Evolutionary conservation across 1,140 invertebrate genomes (phyloP).

Genomic region (Formica selysi): DNA sequence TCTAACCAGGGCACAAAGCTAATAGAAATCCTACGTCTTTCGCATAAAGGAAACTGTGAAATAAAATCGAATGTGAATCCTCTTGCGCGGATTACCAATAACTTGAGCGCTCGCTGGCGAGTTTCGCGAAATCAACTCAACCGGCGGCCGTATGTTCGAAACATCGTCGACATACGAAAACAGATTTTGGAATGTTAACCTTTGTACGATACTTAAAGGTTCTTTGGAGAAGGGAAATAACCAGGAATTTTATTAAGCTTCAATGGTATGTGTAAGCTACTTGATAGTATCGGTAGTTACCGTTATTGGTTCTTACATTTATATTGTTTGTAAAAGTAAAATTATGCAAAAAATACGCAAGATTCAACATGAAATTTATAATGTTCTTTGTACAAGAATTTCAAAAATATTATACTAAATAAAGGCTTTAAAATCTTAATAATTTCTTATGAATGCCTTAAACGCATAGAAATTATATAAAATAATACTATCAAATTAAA

Average conservation of each 20-base stretch:
- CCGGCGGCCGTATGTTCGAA: slow-evolving; percentile 33
- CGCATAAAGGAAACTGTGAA: slow-evolving; percentile 79
- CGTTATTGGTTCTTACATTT: not conserved
- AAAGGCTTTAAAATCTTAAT: not conserved
- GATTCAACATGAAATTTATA: too few relatives aligned
- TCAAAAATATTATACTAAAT: not conserved
- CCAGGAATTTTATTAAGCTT: slow-evolving; percentile 1
- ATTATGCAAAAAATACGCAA: not conserved
- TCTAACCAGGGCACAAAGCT: slow-evolving; percentile 78
- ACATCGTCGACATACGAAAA: slow-evolving; percentile 31
- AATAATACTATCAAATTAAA: too few relatives aligned
- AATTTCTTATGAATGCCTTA: not conserved
- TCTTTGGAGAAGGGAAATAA: not conserved
- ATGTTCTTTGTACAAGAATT: not conserved
- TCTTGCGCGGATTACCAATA: slow-evolving; percentile 78
- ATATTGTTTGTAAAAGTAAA: not conserved
- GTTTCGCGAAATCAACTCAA: slow-evolving; percentile 67
- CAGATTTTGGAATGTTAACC: slow-evolving; percentile 19
- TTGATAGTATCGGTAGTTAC: not conserved
- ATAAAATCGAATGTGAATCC: slow-evolving; percentile 80
- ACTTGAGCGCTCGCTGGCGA: slow-evolving; percentile 67
- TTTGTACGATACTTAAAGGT: slow-evolving; percentile 11
- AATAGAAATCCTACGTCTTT: slow-evolving; percentile 80
- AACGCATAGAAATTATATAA: not conserved
- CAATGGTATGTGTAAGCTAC: not conserved